These are phyloP conservation scores for Cuniculus paca DNA, from an alignment of 2,797 vertebrate genomes.

Conservation along the genomic window DNA sequence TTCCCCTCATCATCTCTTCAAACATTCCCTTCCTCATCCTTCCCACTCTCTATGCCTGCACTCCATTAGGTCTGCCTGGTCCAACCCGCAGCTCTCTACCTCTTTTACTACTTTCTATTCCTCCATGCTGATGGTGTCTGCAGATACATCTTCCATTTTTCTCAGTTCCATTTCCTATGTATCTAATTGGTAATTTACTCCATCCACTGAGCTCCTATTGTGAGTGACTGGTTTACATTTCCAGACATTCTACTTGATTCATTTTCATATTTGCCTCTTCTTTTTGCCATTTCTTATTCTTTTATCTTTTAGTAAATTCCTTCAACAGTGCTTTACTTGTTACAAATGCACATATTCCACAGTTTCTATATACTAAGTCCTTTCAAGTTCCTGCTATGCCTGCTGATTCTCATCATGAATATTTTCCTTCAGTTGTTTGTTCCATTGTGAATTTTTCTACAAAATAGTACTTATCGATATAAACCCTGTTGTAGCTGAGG, in stretches of 20 bases:
- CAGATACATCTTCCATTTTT: neutral
- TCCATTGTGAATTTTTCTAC: neutral
- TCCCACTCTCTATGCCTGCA: neutral
- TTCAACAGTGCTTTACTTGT: neutral
- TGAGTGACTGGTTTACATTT: neutral
- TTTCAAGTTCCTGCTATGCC: neutral
- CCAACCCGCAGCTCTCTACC: neutral
- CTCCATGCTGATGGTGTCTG: neutral
- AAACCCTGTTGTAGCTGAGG: neutral
- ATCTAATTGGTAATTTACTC: neutral
- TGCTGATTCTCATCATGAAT: neutral
- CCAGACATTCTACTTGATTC: neutral
- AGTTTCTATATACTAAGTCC: neutral
- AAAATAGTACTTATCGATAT: neutral
- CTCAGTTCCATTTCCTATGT: neutral
- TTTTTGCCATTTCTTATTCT: neutral
- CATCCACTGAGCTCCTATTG: neutral
- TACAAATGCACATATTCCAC: neutral
- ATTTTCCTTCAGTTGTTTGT: neutral
- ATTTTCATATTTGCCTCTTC: neutral
- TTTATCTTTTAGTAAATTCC: neutral
- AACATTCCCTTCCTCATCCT: neutral
- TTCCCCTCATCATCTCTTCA: neutral
- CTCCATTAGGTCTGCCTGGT: neutral
- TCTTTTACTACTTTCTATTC: neutral